phyloP scores from a whole-genome alignment of 92 coral and sea anemone genomes.

The Heliopora coerulea region DNA sequence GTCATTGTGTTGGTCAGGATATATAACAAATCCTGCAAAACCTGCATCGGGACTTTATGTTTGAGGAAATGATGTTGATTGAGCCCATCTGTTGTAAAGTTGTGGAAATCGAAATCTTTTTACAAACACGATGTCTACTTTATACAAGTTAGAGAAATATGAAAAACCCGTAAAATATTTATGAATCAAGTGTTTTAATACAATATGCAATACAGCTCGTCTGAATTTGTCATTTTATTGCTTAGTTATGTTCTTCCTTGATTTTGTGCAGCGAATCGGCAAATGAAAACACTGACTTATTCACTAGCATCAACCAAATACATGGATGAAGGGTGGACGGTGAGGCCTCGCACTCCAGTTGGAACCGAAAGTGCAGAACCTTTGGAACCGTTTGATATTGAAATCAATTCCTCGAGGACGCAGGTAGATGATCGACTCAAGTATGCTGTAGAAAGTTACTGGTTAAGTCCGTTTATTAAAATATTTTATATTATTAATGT shows the following conservation, averaged over 20 bases:
- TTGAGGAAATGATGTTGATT: too few relatives aligned
- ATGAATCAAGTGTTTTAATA: too few relatives aligned
- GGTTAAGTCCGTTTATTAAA: not conserved
- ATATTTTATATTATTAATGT: not conserved
- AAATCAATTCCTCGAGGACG: slow-evolving; percentile 70
- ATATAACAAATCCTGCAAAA: too few relatives aligned
- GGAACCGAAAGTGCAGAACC: slow-evolving; percentile 39
- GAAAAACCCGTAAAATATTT: too few relatives aligned
- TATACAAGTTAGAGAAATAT: too few relatives aligned
- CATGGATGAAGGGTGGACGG: slow-evolving; percentile 99
- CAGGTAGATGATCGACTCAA: slow-evolving; percentile 22
- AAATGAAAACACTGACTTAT: slow-evolving; percentile 92
- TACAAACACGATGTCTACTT: too few relatives aligned
- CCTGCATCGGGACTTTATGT: too few relatives aligned
- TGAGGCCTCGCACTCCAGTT: slow-evolving; percentile 73
- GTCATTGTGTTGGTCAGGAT: too few relatives aligned
- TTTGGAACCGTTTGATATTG: slow-evolving; percentile 89
- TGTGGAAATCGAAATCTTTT: too few relatives aligned
- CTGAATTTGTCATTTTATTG: not conserved
- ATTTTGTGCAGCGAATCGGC: slow-evolving; percentile 72
- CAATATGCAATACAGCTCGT: too few relatives aligned
- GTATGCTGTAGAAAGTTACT: not conserved
- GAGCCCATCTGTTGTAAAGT: too few relatives aligned
- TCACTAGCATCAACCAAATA: slow-evolving; percentile 96
- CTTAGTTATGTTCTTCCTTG: not conserved